Evolutionary conservation across 1,140 invertebrate species (phyloP).

Genomic region (Zaprionus ghesquierei): DNA sequence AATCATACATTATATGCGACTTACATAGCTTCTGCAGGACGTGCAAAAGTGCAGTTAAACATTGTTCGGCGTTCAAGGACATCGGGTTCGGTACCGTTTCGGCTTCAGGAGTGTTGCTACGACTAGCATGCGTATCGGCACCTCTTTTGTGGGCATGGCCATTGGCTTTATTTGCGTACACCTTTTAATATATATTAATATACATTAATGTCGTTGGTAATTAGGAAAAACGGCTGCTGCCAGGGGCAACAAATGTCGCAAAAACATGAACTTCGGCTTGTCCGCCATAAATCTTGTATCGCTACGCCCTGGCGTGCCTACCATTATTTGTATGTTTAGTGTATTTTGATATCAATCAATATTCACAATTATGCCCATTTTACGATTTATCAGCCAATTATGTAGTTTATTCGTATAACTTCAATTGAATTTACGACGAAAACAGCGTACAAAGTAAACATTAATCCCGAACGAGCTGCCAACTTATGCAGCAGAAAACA

Average conservation of each 20-base stretch:
- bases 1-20: not conserved
- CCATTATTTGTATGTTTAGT: slow-evolving; percentile 3
- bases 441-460: slow-evolving; percentile 44
- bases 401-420: not conserved
- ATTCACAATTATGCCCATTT: slow-evolving; percentile 7
- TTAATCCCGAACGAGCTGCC: slow-evolving; percentile 11
- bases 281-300: not conserved
- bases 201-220: slow-evolving; percentile 6
- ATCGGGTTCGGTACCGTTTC: not conserved
- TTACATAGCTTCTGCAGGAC: slow-evolving; percentile 52
- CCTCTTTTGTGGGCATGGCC: not conserved
- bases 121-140: not conserved
- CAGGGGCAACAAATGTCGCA: slow-evolving; percentile 5
- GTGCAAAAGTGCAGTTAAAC: slow-evolving; percentile 42
- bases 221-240: slow-evolving; percentile 3
- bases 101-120: not conserved
- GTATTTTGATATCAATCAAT: not conserved
- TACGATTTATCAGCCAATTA: not conserved
- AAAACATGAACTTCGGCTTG: slow-evolving; percentile 21
- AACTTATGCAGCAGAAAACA: not conserved
- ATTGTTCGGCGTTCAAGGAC: slow-evolving; percentile 35
- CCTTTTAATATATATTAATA: slow-evolving; percentile 7
- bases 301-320: not conserved
- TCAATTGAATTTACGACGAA: slow-evolving; percentile 13
- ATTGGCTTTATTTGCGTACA: slow-evolving; percentile 1